phyloP scores from a whole-genome alignment of 1,140 invertebrate genomes.

The Dryas iulia region DNA sequence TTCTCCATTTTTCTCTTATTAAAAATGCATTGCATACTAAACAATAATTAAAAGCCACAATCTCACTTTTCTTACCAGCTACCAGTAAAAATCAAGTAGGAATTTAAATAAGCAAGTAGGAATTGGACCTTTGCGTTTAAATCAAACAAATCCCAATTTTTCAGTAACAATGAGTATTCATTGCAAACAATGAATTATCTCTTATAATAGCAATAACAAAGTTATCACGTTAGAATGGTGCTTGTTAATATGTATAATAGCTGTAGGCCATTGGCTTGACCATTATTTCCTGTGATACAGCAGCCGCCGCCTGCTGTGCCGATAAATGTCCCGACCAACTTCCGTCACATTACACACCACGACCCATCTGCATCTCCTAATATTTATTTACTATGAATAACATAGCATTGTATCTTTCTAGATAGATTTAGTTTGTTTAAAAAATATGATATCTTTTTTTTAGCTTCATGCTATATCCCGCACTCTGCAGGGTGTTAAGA shows the following conservation, averaged over 20 bases:
- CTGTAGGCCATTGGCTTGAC: conserved; percentile 46
- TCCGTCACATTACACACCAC: conserved; percentile 40
- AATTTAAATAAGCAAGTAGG: no score
- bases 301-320: conserved; percentile 32
- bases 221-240: conserved; percentile 40
- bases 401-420: background rate
- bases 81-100: background rate
- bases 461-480: no score
- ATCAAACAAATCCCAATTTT: no score
- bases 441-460: no score
- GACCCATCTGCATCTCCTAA: conserved; percentile 29
- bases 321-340: conserved; percentile 51
- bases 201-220: conserved; percentile 40
- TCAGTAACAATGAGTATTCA: conserved; percentile 17
- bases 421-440: no score
- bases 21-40: no score
- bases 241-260: conserved; percentile 50
- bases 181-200: conserved; percentile 24
- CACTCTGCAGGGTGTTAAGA: no score
- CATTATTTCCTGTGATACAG: conserved; percentile 62
- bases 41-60: no score
- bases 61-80: no score
- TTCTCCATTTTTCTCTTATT: no score
- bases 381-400: conserved; percentile 22
- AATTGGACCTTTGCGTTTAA: no score